Base-by-base conservation (phyloP, 2,888 invertebrate genomes). In the Stramonita haemastoma region DNA sequence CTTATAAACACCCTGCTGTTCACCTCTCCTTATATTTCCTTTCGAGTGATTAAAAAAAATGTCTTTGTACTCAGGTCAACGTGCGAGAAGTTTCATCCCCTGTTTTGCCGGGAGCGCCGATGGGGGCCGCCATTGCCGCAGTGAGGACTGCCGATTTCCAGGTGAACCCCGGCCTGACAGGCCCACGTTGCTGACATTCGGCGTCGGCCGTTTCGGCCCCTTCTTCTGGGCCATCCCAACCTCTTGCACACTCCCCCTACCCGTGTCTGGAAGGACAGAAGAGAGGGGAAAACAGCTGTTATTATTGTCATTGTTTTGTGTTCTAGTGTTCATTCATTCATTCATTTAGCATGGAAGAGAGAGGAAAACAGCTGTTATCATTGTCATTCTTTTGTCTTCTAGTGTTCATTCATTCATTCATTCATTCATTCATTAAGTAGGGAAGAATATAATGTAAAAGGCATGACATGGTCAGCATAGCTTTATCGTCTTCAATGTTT, bases 121-220 rank as follows among this genome's bases (percentile, higher is more conserved):
- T 22, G 19, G 0, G 22, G 15, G 81, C 6, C 2, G 46, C 22
- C 46, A 46, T 46, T 46, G 46, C 81, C 29, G 46, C 81, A 83
- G 26, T 36, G 8, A 5, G 81, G 81, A 46, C n/a, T 36, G 19
- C 81, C 81, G 22, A 83, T 83, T 36, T 83, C 81, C 46, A 83
- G 36, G 26, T 83, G 81, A 6, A 83, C 81, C 46, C 81, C 81
- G 5, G 81, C 36, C 81, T 83, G 81, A 46, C 81, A 83, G 22
- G 36, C 81, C 81, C 81, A 83, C 26, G 46, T 83, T 22, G 29
- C 26, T 8, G 19, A 36, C 22, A 83, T 29, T 8, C 46, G 81
- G 6, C 81, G 81, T 36, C 81, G 5, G 73, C 11, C n/a, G 29
- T 29, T 73, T 13, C 81, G 36, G 26, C 81, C 81, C 81, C 81